Evolutionary conservation across 2,797 vertebrate species (phyloP).

Genomic region (Microctenopoma stevenorrisi): DNA sequence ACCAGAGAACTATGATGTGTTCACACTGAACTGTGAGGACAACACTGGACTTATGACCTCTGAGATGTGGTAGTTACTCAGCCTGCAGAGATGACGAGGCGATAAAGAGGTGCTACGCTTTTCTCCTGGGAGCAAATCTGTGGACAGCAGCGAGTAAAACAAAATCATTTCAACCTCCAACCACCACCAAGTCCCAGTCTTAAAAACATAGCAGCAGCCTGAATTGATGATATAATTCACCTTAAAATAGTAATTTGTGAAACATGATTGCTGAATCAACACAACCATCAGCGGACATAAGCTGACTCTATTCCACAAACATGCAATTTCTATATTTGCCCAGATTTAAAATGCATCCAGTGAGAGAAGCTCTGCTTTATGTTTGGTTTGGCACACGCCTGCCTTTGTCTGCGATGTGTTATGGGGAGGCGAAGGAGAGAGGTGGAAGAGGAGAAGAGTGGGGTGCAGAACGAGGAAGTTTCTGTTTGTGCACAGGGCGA

Average conservation of each 20-base stretch:
- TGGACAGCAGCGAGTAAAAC: constrained; percentile 29
- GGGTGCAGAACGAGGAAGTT: constrained; percentile 66
- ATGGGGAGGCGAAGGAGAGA: constrained; percentile 58
- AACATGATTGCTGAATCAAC: background rate
- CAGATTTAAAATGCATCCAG: constrained; percentile 4
- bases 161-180: constrained; percentile 22
- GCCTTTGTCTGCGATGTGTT: constrained; percentile 71
- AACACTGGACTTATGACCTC: constrained; percentile 72
- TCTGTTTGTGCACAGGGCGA: constrained; percentile 70
- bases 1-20: constrained; percentile 34
- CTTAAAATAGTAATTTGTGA: background rate
- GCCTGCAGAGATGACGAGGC: constrained; percentile 54
- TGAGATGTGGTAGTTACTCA: constrained; percentile 61
- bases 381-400: constrained; percentile 72
- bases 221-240: background rate
- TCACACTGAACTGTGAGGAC: constrained; percentile 46
- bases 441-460: constrained; percentile 30
- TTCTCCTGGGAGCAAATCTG: constrained; percentile 48
- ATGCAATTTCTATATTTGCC: background rate
- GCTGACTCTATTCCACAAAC: constrained; percentile 1
- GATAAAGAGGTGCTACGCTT: constrained; percentile 64
- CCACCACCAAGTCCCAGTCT: background rate
- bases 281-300: background rate
- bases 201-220: background rate
- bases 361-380: constrained; percentile 41